Evolutionary conservation across 2,797 vertebrate species (phyloP).

Genomic region (Nannoperca obscura): DNA sequence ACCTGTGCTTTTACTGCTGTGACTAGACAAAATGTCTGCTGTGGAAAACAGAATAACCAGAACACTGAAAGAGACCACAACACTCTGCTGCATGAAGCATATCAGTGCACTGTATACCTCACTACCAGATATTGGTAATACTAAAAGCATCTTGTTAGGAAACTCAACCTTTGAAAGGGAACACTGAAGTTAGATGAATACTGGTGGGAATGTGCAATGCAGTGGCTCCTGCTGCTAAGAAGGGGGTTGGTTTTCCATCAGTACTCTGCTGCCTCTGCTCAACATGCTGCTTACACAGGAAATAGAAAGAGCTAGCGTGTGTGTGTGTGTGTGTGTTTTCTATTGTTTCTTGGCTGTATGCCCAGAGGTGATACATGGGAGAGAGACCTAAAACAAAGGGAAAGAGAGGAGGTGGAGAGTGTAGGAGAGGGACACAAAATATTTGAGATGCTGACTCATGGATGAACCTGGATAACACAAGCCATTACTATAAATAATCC

Average conservation of each 20-base stretch:
- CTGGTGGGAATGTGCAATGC: not conserved
- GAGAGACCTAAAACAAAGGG: conserved; percentile 16
- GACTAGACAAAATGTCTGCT: not conserved
- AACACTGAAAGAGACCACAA: not conserved
- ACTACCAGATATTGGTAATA: not conserved
- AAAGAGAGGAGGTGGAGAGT: not conserved
- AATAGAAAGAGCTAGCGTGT: conserved; percentile 36
- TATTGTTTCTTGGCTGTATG: conserved; percentile 9
- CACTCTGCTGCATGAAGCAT: not conserved
- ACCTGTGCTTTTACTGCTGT: not conserved
- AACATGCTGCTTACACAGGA: conserved; percentile 27
- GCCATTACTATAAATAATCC: not conserved
- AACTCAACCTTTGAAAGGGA: conserved; percentile 13
- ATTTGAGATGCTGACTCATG: not conserved
- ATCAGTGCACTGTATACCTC: not conserved
- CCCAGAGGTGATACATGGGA: conserved; percentile 33
- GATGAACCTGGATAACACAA: not conserved
- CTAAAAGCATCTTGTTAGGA: not conserved
- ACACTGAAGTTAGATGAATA: conserved; percentile 1
- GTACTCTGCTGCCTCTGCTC: conserved; percentile 13
- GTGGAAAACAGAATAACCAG: not conserved
- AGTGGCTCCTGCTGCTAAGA: conserved; percentile 16
- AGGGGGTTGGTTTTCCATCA: conserved; percentile 16
- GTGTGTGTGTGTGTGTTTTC: conserved; percentile 8
- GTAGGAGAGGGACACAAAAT: conserved; percentile 1